Percentiles rank a stretch among this genome's conserved stretches.
Conservation (phyloP, 1,140 invertebrate species). For the Ctenoplectra terminalis region DNA sequence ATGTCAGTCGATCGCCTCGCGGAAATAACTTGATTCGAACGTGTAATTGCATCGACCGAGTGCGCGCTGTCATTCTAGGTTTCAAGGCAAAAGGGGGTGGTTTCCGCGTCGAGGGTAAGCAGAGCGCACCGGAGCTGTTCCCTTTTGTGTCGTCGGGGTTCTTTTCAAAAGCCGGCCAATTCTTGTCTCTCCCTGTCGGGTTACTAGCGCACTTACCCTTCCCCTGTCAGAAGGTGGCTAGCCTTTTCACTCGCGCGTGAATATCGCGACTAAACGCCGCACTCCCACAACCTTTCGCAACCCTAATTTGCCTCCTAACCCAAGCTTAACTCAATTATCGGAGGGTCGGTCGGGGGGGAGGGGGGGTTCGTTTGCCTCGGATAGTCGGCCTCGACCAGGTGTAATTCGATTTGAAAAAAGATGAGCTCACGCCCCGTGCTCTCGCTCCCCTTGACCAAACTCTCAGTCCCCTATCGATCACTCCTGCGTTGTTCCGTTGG, state of each 20-base stretch:
- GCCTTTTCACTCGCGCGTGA: conserved; percentile 44
- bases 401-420: conserved; percentile 51
- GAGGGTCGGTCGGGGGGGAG: no score
- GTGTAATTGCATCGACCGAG: conserved; percentile 50
- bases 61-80: neutral
- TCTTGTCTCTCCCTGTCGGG: conserved; percentile 10
- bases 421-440: neutral
- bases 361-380: conserved; percentile 31
- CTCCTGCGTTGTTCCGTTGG: neutral
- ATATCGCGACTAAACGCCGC: conserved; percentile 24
- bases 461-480: conserved; percentile 12
- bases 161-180: conserved; percentile 41
- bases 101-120: neutral
- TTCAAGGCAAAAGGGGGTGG: neutral
- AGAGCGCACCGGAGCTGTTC: neutral
- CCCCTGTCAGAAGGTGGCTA: neutral
- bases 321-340: conserved; percentile 55
- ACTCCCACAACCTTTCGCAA: conserved; percentile 30
- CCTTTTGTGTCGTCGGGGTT: conserved; percentile 18
- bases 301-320: conserved; percentile 47
- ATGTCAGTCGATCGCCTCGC: conserved; percentile 53
- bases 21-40: conserved; percentile 61
- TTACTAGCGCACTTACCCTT: neutral
- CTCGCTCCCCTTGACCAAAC: conserved; percentile 6
- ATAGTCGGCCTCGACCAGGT: conserved; percentile 43